phyloP scores from a whole-genome alignment of 2,888 invertebrate genomes.

The Pachydiplax longipennis region DNA sequence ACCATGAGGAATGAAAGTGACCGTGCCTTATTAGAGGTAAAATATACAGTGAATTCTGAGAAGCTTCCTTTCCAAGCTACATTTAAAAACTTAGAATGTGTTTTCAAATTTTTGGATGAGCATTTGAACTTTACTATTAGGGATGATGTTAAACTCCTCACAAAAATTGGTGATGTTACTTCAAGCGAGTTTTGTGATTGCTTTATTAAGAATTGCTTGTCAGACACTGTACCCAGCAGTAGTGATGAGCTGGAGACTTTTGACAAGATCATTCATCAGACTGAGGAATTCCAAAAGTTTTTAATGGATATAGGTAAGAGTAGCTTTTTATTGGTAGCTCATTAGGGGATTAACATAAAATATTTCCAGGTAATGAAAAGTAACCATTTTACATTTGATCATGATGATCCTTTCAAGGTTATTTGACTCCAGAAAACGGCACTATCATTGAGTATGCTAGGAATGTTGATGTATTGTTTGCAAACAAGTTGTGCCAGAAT shows the following conservation, averaged over 20 bases:
- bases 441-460: conserved; percentile 74
- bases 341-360: neutral
- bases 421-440: conserved; percentile 65
- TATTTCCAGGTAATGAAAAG: neutral
- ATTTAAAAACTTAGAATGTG: conserved; percentile 64
- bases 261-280: conserved; percentile 68
- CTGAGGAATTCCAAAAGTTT: conserved; percentile 70
- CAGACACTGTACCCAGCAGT: conserved; percentile 78
- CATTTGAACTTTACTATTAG: conserved; percentile 64
- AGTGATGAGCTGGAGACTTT: conserved; percentile 75
- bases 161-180: conserved; percentile 62
- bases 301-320: conserved; percentile 63
- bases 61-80: conserved; percentile 65
- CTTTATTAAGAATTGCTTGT: conserved; percentile 76
- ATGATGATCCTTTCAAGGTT: conserved; percentile 57
- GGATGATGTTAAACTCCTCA: conserved; percentile 62
- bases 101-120: conserved; percentile 67
- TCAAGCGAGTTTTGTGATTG: conserved; percentile 69
- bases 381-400: neutral
- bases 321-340: neutral
- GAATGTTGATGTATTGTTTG: conserved; percentile 78
- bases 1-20: conserved; percentile 51
- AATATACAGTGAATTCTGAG: conserved; percentile 57
- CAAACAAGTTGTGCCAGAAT: conserved; percentile 77
- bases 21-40: conserved; percentile 58